Percentiles rank a stretch among this genome's conserved stretches.
Conservation (phyloP, 2,888 invertebrate species). For the Ganaspis brasiliensis region DNA sequence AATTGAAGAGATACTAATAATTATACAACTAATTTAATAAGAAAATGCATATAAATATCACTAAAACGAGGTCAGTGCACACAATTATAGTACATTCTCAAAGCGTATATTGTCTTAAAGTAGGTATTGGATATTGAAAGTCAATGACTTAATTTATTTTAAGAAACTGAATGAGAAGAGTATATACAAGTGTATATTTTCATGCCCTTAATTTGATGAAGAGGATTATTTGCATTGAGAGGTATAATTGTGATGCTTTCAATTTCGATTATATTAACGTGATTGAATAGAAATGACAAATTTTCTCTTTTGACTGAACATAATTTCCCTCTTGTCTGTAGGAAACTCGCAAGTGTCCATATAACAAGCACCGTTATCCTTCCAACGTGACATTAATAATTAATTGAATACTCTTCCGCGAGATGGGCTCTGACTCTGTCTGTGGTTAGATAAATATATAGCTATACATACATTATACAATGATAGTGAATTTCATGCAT, state of each 20-base stretch:
- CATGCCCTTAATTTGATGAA: background rate
- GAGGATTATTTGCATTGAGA: background rate
- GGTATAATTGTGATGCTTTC: background rate
- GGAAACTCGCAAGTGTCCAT: constrained; percentile 15
- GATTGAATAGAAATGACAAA: constrained; percentile 26
- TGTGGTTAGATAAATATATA: constrained; percentile 28
- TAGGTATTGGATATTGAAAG: no score
- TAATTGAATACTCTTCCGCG: constrained; percentile 40
- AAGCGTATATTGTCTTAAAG: no score
- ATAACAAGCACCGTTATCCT: constrained; percentile 25
- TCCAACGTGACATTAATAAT: constrained; percentile 33
- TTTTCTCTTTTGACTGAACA: constrained; percentile 31
- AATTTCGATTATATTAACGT: background rate
- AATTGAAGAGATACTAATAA: no score
- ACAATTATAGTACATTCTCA: no score
- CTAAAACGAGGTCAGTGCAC: no score
- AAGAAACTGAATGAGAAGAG: background rate
- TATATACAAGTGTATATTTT: background rate
- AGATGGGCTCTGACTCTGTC: constrained; percentile 21
- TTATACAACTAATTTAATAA: no score
- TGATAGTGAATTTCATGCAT: constrained; percentile 41
- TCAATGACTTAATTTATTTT: no score
- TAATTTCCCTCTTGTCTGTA: constrained; percentile 17
- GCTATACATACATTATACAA: constrained; percentile 21
- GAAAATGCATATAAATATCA: no score